Conservation (phyloP, 2,797 vertebrate species). For the Chloroceryle inda region DNA sequence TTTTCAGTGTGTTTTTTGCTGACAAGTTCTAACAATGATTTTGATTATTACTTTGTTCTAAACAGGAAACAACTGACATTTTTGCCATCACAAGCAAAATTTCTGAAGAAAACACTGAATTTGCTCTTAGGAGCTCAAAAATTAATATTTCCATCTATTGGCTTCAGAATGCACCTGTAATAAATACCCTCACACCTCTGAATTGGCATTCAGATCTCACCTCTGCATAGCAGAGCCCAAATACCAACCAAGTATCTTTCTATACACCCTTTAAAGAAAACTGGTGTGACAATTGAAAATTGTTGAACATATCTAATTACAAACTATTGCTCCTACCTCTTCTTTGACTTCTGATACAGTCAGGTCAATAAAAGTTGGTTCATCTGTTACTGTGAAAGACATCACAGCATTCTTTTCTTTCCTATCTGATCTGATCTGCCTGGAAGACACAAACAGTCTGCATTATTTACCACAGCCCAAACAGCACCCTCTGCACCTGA, state of each 20-base stretch:
- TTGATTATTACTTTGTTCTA: not conserved
- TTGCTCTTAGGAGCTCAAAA: not conserved
- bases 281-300: not conserved
- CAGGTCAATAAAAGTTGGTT: slow-evolving; percentile 90
- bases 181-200: not conserved
- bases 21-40: not conserved
- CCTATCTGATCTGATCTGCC: slow-evolving; percentile 94
- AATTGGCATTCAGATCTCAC: not conserved
- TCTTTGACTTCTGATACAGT: slow-evolving; percentile 91
- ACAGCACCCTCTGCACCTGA: not conserved
- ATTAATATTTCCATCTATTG: not conserved
- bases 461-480: not conserved
- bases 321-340: slow-evolving; percentile 83
- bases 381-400: slow-evolving; percentile 94
- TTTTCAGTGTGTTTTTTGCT: not conserved
- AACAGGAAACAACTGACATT: not conserved
- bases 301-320: not conserved
- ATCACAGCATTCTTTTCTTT: slow-evolving; percentile 96
- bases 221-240: not conserved
- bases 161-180: not conserved
- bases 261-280: not conserved
- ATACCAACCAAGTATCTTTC: not conserved
- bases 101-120: not conserved
- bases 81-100: not conserved
- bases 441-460: slow-evolving; percentile 72